Base-by-base conservation (phyloP, 2,797 vertebrate genomes). In the Atherinosoma microstoma region DNA sequence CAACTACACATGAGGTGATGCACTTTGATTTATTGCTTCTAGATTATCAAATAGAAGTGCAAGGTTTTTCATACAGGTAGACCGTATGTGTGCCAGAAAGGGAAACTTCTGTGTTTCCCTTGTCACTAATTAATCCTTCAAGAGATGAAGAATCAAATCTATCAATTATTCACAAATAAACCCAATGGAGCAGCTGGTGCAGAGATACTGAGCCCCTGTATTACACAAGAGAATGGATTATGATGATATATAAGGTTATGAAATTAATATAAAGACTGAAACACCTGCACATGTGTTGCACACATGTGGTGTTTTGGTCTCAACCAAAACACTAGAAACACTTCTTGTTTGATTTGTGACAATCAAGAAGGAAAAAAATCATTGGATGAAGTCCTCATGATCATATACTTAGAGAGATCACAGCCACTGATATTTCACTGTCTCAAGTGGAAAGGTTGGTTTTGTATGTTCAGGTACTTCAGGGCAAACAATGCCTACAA, bases 401-500 rank as follows among this genome's bases (percentile, higher is more conserved):
- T 40, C 34, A 58, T 54, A n/a, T 51, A 7, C 32, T 69, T 45
- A 53, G 20, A 59, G 64, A 62, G 72, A 78, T 70, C 3, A 49
- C 22, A 47, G 49, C 45, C 5, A 69, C 72, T 88, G 84, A 83
- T 84, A 86, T 91, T 87, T 89, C 58, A 73, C 65, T 0, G 73
- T 80, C 85, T 85, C 65, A 84, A 80, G 77, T 73, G 76, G 66
- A 85, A 68, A 80, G 69, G 30, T 78, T 60, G 47, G 54, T 67
- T 89, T 65, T 82, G 85, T 88, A 74, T 85, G 85, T 86, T 78
- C 58, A 78, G 83, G 58, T 75, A 83, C 83, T 86, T 85, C 62
- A 89, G 82, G 76, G 62, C 70, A 73, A 78, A 84, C 68, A 90
- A 91, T 91, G 83, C 82, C 76, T 71, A 90, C 86, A 91, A 90